Evolutionary conservation across 2,113 vertebrate species (phyloP).

Genomic region (Bothrops jararaca): DNA sequence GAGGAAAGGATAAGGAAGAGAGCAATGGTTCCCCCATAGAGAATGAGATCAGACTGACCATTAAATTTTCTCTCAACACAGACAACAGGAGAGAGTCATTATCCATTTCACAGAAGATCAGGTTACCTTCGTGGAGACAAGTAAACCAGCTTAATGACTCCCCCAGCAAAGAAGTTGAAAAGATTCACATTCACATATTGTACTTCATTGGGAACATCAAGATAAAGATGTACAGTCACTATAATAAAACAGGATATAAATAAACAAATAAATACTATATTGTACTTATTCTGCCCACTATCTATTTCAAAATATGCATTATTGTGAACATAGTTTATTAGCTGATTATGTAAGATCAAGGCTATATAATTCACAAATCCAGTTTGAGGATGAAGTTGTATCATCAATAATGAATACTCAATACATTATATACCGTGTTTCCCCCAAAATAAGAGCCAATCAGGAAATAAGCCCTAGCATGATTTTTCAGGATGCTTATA

Average conservation of each 20-base stretch:
- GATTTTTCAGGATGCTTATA: too few relatives aligned
- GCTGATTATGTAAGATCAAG: not conserved
- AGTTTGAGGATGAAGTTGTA: not conserved
- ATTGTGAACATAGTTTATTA: not conserved
- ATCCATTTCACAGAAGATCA: not conserved
- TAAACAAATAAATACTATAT: not conserved
- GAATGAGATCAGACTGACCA: not conserved
- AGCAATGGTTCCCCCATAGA: not conserved
- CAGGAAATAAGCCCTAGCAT: too few relatives aligned
- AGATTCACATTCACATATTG: not conserved
- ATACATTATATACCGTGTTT: not conserved
- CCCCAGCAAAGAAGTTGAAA: not conserved
- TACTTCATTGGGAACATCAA: not conserved
- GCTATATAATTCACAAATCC: conserved; percentile 3
- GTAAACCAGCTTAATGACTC: not conserved
- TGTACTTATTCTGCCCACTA: not conserved
- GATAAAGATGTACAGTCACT: not conserved
- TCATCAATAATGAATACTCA: not conserved
- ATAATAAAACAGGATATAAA: too few relatives aligned
- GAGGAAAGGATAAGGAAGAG: not conserved
- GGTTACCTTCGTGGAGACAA: not conserved
- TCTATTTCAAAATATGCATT: not conserved
- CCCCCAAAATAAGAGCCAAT: too few relatives aligned
- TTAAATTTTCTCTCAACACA: not conserved
- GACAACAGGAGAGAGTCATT: not conserved